phyloP scores from a whole-genome alignment of 2,888 invertebrate species.

The Salticus scenicus region DNA sequence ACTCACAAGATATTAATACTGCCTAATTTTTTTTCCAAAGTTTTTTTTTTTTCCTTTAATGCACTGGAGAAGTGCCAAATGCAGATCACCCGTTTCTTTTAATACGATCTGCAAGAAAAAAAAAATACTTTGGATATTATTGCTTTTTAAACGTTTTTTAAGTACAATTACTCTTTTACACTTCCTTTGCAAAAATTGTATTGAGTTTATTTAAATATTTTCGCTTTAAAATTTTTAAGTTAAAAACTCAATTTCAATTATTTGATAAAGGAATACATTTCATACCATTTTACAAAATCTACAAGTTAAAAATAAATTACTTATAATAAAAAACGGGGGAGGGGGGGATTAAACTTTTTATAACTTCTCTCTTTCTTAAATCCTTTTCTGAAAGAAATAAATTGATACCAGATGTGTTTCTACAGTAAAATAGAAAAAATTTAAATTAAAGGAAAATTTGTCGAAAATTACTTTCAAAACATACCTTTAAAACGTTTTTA shows the following conservation, averaged over 20 bases:
- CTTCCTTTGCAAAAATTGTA: neutral
- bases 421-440: neutral
- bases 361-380: neutral
- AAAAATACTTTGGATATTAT: neutral
- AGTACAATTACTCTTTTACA: neutral
- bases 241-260: slow-evolving; percentile 7
- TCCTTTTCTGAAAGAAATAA: neutral
- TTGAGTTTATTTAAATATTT: slow-evolving; percentile 12
- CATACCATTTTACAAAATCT: neutral
- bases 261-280: slow-evolving; percentile 8
- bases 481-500: neutral
- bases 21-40: too few species aligned
- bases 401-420: slow-evolving; percentile 7
- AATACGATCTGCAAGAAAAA: neutral
- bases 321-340: neutral
- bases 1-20: too few species aligned
- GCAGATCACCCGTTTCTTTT: neutral
- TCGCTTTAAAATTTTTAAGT: neutral
- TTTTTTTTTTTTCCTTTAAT: neutral
- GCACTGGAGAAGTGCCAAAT: neutral
- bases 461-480: neutral
- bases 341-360: neutral
- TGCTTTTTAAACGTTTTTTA: slow-evolving; percentile 10
- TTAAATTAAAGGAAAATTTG: neutral
- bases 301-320: neutral